Percentiles rank a stretch among this genome's conserved stretches.
Conservation (phyloP, 2,888 invertebrate genomes). For the Reticulitermes lucifugus region DNA sequence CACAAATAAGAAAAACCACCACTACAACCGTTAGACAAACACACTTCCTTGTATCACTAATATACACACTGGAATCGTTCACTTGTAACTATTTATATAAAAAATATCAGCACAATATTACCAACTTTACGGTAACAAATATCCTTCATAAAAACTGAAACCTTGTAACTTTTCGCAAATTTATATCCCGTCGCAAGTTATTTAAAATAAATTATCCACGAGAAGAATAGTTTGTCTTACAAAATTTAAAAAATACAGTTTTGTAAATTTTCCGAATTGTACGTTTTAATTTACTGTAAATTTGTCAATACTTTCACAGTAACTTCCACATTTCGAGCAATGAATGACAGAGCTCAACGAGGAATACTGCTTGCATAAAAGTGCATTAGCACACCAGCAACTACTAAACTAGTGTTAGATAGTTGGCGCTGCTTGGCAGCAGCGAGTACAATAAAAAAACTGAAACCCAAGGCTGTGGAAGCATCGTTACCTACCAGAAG, state of each 20-base stretch:
- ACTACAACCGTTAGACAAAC: background rate
- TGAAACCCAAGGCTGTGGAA: constrained; percentile 11
- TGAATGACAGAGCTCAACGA: too few species aligned
- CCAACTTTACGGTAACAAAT: background rate
- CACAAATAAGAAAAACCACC: too few species aligned
- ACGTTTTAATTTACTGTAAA: too few species aligned
- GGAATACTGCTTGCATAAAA: background rate
- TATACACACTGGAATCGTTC: background rate
- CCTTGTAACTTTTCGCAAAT: too few species aligned
- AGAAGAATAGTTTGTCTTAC: too few species aligned
- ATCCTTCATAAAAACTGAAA: background rate
- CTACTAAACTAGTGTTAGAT: constrained; percentile 25
- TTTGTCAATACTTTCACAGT: too few species aligned
- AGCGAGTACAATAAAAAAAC: background rate
- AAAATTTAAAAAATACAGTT: too few species aligned
- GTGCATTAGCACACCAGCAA: constrained; percentile 7
- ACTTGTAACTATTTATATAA: constrained; percentile 16
- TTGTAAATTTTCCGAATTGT: too few species aligned
- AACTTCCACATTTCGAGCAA: too few species aligned
- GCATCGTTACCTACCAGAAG: background rate
- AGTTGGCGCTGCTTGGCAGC: constrained; percentile 5
- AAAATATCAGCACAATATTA: constrained; percentile 2
- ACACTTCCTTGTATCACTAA: background rate
- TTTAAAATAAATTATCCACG: too few species aligned
- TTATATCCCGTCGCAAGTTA: too few species aligned